Conservation (phyloP, 2,113 vertebrate species). For the Capricornis sumatraensis region DNA sequence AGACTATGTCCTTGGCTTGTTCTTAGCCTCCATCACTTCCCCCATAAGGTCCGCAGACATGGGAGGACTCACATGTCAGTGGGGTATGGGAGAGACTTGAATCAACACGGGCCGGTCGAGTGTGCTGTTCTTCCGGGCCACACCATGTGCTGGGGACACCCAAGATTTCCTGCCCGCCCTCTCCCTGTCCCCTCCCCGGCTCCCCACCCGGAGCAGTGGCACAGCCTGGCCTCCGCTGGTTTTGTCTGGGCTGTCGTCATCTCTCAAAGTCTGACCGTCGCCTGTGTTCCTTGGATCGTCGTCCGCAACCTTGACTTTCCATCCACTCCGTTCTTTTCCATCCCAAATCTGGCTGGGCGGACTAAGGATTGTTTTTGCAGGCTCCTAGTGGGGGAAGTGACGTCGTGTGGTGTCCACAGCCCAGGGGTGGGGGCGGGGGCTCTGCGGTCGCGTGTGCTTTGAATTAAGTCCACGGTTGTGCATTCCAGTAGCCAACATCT, state of each 20-base stretch:
- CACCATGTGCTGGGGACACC: background rate
- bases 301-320: background rate
- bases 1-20: fast-evolving
- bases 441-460: slow-evolving; percentile 40
- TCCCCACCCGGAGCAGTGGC: background rate
- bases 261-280: background rate
- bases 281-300: background rate
- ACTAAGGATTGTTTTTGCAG: slow-evolving; percentile 17
- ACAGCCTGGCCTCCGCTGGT: background rate
- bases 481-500: slow-evolving; percentile 39
- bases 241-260: background rate
- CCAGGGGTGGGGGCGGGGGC: background rate
- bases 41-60: fast-evolving
- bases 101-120: fast-evolving
- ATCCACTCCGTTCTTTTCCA: background rate
- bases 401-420: background rate
- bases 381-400: slow-evolving; percentile 41
- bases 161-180: background rate
- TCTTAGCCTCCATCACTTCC: background rate
- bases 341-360: background rate
- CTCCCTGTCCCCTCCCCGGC: background rate
- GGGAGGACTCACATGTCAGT: background rate
- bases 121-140: fast-evolving
- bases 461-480: background rate
- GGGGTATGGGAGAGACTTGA: background rate